A percentile compares a stretch with the other conserved stretches of the same genome.
Evolutionary conservation across 2,797 vertebrate genomes (phyloP).

Genomic region (Chrysocyon brachyurus): DNA sequence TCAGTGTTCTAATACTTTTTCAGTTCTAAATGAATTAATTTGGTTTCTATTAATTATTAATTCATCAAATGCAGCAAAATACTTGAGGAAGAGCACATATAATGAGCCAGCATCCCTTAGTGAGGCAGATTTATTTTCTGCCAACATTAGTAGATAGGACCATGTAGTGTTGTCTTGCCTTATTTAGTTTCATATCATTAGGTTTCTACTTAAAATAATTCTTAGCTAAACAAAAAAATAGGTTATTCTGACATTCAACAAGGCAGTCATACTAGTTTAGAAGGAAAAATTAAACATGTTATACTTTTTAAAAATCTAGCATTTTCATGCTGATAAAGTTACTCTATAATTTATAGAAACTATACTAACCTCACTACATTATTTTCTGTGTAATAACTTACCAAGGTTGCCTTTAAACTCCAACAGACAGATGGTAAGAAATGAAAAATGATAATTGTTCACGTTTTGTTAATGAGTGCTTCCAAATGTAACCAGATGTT

Average conservation of each 20-base stretch:
- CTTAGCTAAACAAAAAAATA: not conserved
- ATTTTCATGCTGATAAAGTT: not conserved
- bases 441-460: constrained; percentile 31
- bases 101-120: not conserved
- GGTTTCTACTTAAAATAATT: constrained; percentile 30
- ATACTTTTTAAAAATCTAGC: not conserved
- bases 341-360: constrained; percentile 24
- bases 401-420: not conserved
- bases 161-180: not conserved
- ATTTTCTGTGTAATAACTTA: not conserved
- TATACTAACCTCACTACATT: not conserved
- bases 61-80: constrained; percentile 17
- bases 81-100: constrained; percentile 1
- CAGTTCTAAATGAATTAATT: constrained; percentile 63
- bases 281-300: constrained; percentile 46
- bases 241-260: constrained; percentile 34
- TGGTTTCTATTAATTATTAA: constrained; percentile 49
- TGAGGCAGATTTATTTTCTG: constrained; percentile 21
- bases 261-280: constrained; percentile 41
- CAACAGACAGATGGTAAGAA: constrained; percentile 25
- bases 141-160: not conserved
- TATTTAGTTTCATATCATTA: constrained; percentile 52
- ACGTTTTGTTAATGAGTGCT: constrained; percentile 28
- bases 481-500: constrained; percentile 64
- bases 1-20: constrained; percentile 58